These are phyloP conservation scores for Carcina quercana DNA, from an alignment of 2,888 invertebrate species.

Conservation along the genomic window DNA sequence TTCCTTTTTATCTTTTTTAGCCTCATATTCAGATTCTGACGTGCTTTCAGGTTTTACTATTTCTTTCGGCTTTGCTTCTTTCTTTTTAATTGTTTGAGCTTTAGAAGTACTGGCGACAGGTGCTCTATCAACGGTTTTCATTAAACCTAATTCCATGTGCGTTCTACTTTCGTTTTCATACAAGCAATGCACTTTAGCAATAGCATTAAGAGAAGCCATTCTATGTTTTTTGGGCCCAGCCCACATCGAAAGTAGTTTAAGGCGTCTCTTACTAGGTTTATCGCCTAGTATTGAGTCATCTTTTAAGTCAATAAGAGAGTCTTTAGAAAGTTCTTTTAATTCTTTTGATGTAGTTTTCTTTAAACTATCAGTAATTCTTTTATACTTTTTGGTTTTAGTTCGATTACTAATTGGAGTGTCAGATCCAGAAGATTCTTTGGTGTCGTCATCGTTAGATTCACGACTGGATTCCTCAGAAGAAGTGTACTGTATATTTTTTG, in stretches of 20 bases:
- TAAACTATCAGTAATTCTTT: conserved; percentile 49
- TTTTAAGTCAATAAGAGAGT: conserved; percentile 58
- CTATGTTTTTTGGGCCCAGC: conserved; percentile 87
- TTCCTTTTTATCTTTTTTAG: conserved; percentile 52
- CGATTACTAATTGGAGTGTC: conserved; percentile 49
- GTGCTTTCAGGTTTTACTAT: conserved; percentile 57
- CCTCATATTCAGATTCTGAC: conserved; percentile 67
- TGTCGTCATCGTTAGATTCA: conserved; percentile 63
- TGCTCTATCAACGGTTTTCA: conserved; percentile 64
- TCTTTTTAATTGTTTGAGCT: conserved; percentile 53
- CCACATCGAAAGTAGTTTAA: conserved; percentile 81
- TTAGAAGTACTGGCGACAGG: conserved; percentile 70
- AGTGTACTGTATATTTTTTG: conserved; percentile 44
- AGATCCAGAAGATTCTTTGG: conserved; percentile 59
- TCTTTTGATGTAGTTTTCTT: conserved; percentile 59
- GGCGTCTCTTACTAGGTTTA: conserved; percentile 64
- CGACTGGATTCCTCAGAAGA: conserved; percentile 63
- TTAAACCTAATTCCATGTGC: conserved; percentile 76
- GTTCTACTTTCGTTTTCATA: conserved; percentile 91
- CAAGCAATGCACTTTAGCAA: conserved; percentile 92
- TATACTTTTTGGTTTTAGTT: conserved; percentile 56
- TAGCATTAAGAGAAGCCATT: conserved; percentile 91
- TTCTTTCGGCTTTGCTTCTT: conserved; percentile 55
- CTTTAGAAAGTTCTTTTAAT: conserved; percentile 62
- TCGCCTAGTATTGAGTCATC: conserved; percentile 52